Evolutionary conservation across 1,140 invertebrate species (phyloP).

Genomic region (Zaprionus camerounensis): DNA sequence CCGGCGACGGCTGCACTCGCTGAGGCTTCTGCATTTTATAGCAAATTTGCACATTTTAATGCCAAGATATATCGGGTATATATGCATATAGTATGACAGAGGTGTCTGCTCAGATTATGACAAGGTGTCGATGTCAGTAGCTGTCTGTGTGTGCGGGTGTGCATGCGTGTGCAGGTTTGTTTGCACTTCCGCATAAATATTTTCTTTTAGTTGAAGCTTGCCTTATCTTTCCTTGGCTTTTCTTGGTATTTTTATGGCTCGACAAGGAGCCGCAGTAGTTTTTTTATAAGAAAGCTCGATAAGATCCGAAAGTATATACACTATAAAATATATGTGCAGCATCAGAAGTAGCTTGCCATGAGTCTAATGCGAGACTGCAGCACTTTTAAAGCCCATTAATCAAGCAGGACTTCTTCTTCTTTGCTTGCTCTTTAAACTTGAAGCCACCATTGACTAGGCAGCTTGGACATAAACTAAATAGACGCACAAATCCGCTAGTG

Average conservation of each 20-base stretch:
- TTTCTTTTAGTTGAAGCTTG: not conserved
- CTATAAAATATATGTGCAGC: too few species aligned
- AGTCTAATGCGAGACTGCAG: too few species aligned
- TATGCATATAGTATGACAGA: not conserved
- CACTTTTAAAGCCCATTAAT: not conserved
- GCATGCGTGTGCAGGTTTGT: not conserved
- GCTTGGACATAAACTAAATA: not conserved
- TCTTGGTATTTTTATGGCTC: too few species aligned
- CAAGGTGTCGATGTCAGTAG: not conserved
- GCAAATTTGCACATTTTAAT: constrained; percentile 28
- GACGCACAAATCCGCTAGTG: not conserved
- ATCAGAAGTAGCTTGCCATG: too few species aligned
- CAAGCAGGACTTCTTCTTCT: not conserved
- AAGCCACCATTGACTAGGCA: not conserved
- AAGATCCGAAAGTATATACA: too few species aligned
- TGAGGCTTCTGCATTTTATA: constrained; percentile 34
- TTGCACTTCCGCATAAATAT: constrained; percentile 2
- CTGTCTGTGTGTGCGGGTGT: not conserved
- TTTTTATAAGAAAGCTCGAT: too few species aligned
- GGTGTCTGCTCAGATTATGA: not conserved
- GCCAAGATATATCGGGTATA: constrained; percentile 2
- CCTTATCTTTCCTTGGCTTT: too few species aligned
- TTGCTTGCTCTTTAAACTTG: not conserved
- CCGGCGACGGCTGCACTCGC: constrained; percentile 20
- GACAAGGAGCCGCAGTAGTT: too few species aligned